A percentile compares a stretch with the other conserved stretches of the same genome.
Evolutionary conservation across 2,113 vertebrate genomes (phyloP).

Genomic region (Centrocercus urophasianus): DNA sequence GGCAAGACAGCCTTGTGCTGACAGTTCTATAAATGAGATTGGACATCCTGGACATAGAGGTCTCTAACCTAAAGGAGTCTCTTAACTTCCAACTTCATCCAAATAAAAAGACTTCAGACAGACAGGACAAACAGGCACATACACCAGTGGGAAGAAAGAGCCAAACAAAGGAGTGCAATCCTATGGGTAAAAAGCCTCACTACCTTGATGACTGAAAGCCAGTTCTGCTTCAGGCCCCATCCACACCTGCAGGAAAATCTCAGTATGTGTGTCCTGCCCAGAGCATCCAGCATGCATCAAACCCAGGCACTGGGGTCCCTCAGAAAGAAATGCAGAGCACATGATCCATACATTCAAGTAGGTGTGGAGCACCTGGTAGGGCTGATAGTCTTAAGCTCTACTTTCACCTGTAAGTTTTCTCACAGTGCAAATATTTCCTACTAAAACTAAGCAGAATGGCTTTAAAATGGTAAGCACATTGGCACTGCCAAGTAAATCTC

Average conservation of each 20-base stretch:
- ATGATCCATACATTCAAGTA: background rate
- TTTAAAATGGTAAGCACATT: background rate
- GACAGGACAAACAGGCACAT: background rate
- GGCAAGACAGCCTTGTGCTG: background rate
- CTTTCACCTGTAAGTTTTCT: background rate
- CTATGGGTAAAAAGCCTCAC: fast-evolving
- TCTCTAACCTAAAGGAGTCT: background rate
- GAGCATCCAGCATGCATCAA: background rate
- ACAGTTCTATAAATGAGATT: background rate
- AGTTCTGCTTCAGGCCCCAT: background rate
- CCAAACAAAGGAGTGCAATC: background rate
- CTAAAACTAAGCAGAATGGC: background rate
- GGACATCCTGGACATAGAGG: background rate
- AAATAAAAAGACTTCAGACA: background rate
- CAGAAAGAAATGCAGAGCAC: background rate
- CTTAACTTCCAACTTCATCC: slow-evolving; percentile 11
- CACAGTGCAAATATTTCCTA: background rate
- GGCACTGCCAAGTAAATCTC: background rate
- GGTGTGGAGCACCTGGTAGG: background rate
- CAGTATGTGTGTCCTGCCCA: background rate
- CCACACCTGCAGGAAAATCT: background rate
- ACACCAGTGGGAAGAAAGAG: background rate
- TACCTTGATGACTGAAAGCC: background rate
- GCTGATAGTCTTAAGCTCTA: background rate
- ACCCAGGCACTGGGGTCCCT: background rate